Conservation (phyloP, 2,797 vertebrate genomes). For the Sebastes minor region DNA sequence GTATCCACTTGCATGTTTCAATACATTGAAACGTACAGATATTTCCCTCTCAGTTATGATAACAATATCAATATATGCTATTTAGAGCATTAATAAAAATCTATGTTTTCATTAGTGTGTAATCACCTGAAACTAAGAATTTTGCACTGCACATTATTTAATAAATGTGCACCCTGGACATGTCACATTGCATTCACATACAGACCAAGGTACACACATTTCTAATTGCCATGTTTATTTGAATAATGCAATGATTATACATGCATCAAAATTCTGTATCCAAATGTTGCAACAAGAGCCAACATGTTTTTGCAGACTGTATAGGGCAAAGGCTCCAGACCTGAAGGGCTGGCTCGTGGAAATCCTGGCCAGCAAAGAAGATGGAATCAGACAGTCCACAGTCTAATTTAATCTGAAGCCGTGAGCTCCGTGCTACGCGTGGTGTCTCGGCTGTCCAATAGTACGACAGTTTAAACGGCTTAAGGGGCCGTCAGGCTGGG, state of each 20-base stretch:
- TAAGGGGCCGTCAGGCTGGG: constrained; percentile 54
- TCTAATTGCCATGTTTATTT: background rate
- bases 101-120: no score
- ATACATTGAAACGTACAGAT: background rate
- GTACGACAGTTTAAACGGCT: constrained; percentile 69
- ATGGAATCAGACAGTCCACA: constrained; percentile 66
- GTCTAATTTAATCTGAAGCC: constrained; percentile 76
- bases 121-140: no score
- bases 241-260: background rate
- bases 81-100: no score
- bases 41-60: background rate
- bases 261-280: background rate
- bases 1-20: no score
- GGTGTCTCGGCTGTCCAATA: constrained; percentile 54
- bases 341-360: constrained; percentile 40
- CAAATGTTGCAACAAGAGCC: background rate
- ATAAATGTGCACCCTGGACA: background rate
- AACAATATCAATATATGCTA: background rate
- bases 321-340: background rate
- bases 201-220: background rate
- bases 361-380: constrained; percentile 61
- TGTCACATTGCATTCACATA: background rate
- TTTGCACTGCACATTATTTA: background rate
- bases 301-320: background rate
- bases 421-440: constrained; percentile 49